phyloP scores from a whole-genome alignment of 2,888 invertebrate species.

The Sarcophaga subvicina region DNA sequence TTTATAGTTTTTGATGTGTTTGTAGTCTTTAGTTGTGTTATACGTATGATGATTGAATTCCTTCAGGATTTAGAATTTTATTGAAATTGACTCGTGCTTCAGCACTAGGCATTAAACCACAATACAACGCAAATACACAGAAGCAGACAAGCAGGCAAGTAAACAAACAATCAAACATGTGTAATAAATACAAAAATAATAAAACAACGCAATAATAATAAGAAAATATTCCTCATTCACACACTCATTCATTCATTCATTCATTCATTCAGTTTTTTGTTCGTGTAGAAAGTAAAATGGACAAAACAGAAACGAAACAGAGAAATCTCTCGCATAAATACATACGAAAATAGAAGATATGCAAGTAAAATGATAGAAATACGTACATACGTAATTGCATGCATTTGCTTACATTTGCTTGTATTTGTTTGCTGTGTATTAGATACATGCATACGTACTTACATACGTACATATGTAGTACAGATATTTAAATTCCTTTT shows the following conservation, averaged over 20 bases:
- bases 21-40: constrained; percentile 36
- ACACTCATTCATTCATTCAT: neutral
- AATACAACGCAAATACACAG: constrained; percentile 34
- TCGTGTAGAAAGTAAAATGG: neutral
- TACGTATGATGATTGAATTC: constrained; percentile 52
- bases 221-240: neutral
- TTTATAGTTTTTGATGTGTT: neutral
- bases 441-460: constrained; percentile 11
- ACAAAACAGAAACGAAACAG: neutral
- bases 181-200: neutral
- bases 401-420: too few species aligned
- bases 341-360: neutral
- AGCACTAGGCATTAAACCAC: constrained; percentile 24
- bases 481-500: neutral
- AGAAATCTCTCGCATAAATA: neutral
- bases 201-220: neutral
- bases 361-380: too few species aligned
- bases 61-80: constrained; percentile 54
- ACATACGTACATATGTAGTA: neutral
- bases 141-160: neutral
- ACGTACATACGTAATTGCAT: too few species aligned
- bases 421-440: neutral
- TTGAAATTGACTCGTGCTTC: constrained; percentile 42
- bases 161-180: neutral
- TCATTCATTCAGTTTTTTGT: neutral